These are phyloP conservation scores for Perccottus glenii DNA, from an alignment of 2,113 vertebrate genomes.

Conservation along the genomic window DNA sequence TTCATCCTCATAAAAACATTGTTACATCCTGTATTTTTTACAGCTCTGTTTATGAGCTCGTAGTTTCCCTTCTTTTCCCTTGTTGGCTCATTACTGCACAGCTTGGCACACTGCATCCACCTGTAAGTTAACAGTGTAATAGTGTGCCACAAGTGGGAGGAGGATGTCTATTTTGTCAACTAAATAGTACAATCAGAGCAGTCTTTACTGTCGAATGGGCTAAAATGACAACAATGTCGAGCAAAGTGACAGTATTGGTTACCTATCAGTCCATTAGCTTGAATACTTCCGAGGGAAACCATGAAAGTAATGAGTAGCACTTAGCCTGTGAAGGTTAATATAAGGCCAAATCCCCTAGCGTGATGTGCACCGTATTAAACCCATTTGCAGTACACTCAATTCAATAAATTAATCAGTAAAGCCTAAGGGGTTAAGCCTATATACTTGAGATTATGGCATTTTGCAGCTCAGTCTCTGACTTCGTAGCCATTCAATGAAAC, in stretches of 20 bases:
- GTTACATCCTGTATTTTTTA: conserved; percentile 4
- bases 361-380: conserved; percentile 66
- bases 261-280: background rate
- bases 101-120: conserved; percentile 1
- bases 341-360: conserved; percentile 56
- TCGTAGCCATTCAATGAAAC: conserved; percentile 36
- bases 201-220: background rate
- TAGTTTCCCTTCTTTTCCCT: background rate
- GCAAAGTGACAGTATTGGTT: background rate
- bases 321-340: conserved; percentile 43
- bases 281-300: background rate
- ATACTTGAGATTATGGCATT: conserved; percentile 52
- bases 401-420: conserved; percentile 63
- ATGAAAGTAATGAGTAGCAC: conserved; percentile 55
- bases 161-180: background rate
- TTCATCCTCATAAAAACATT: conserved; percentile 1
- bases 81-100: conserved; percentile 15
- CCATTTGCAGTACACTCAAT: conserved; percentile 47
- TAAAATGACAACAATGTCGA: background rate
- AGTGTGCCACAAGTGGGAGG: too few relatives aligned
- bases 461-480: conserved; percentile 32
- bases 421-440: conserved; percentile 52
- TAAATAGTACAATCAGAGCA: background rate
- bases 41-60: background rate
- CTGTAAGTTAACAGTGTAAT: background rate